Base-by-base conservation (phyloP, 2,113 vertebrate species). In the Aptenodytes forsteri region DNA sequence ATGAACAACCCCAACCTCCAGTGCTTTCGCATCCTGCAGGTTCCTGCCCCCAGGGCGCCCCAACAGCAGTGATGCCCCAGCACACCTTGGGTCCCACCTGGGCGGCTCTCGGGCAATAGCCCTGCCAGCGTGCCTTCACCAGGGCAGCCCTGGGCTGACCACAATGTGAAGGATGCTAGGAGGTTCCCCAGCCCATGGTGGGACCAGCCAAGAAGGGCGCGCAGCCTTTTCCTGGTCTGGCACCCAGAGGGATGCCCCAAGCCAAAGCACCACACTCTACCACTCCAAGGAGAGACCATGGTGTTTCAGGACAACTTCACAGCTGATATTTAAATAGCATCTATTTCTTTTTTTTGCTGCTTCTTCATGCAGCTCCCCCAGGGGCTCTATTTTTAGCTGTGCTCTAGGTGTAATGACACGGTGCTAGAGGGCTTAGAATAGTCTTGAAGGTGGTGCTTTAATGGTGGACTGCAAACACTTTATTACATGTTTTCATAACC, bases 41-140 rank as follows among this genome's bases (percentile, higher is more conserved):
- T 21, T 22, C 49, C 30, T 38, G n/a, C 36, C 12, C 34, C 7
- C 15, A 0, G 1, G 25, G 29, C 4, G 3, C 1, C 13, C 77
- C 4, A 7, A n/a, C 42, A 61, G 50, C 27, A 16, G 67, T 4
- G 1, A 1, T 42, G 23, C 5, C 16, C 38, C n/a, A 4, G 62
- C 56, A 16, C 1, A 0, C 5, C 66, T 36, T 0, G 0, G 22
- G n/a, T 44, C 25, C 25, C 61, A 1, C 22, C 2, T 0, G 2
- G 44, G 59, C 0, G 14, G 38, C 49, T 22, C 26, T 21, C 3
- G 3, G 44, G 38, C 62, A 16, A 7, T 5, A 47, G 20, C 10
- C 3, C 58, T 50, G 49, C 20, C 64, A 3, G 15, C 0, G 4
- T 19, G 21, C 11, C 83, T 14, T 34, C 16, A 1, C 7, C 13